Evolutionary conservation across 2,888 invertebrate genomes (phyloP).

Genomic region (Aphidoletes aphidimyza): DNA sequence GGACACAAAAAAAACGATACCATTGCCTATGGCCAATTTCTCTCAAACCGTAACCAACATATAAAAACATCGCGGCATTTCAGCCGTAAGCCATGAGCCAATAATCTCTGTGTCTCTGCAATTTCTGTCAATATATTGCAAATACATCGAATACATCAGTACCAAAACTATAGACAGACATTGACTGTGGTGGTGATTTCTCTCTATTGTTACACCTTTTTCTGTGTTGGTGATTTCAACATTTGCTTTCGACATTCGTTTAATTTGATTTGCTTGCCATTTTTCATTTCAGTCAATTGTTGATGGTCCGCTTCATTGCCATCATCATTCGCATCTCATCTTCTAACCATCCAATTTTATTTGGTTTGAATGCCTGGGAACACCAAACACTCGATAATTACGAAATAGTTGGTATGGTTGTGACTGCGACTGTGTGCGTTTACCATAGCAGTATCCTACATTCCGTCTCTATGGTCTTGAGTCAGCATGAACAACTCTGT

Average conservation of each 20-base stretch:
- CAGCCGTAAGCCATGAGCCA: too few relatives aligned
- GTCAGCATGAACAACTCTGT: not conserved
- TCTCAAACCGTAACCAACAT: not conserved
- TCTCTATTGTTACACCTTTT: not conserved
- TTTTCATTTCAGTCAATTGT: not conserved
- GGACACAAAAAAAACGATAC: conserved; percentile 29
- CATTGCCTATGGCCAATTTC: conserved; percentile 3
- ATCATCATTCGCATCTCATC: not conserved
- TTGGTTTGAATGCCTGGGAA: too few relatives aligned
- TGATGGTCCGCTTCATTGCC: not conserved
- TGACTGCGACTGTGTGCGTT: not conserved
- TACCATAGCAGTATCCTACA: not conserved
- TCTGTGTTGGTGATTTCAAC: not conserved
- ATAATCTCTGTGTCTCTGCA: too few relatives aligned
- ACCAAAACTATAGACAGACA: not conserved
- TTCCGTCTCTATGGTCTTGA: not conserved
- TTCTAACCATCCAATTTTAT: not conserved
- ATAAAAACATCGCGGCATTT: not conserved
- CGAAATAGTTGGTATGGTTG: conserved; percentile 1
- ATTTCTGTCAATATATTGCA: not conserved
- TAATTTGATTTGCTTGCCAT: not conserved
- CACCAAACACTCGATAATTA: too few relatives aligned
- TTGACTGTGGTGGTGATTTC: too few relatives aligned
- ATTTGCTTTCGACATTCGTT: conserved; percentile 19
- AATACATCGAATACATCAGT: not conserved